Evolutionary conservation across 1,140 invertebrate genomes (phyloP).

Genomic region (Augochlora pura): DNA sequence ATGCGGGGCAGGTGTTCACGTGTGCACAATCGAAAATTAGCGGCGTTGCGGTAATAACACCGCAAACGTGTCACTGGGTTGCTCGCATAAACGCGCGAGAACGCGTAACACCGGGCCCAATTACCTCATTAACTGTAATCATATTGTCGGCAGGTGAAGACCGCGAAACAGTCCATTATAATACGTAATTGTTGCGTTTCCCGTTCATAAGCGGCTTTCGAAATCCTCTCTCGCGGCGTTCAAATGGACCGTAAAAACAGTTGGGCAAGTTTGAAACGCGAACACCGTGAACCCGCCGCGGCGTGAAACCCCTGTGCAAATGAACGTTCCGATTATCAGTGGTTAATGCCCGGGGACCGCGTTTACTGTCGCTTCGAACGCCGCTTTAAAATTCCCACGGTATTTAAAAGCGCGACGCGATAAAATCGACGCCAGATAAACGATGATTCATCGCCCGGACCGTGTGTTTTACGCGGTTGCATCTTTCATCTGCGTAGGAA

Average conservation of each 20-base stretch:
- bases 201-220: constrained; percentile 23
- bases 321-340: too few relatives aligned
- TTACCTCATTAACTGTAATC: constrained; percentile 34
- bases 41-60: constrained; percentile 44
- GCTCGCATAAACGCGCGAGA: constrained; percentile 41
- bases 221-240: neutral
- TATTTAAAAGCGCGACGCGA: too few relatives aligned
- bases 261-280: neutral
- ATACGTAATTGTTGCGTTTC: constrained; percentile 30
- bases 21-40: constrained; percentile 51
- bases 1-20: constrained; percentile 27
- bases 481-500: too few relatives aligned
- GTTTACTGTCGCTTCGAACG: too few relatives aligned
- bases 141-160: constrained; percentile 7
- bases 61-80: constrained; percentile 58
- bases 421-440: too few relatives aligned
- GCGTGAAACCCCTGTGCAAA: too few relatives aligned
- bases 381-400: too few relatives aligned
- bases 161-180: constrained; percentile 32
- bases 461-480: too few relatives aligned
- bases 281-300: neutral
- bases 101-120: constrained; percentile 35
- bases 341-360: too few relatives aligned
- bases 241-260: neutral
- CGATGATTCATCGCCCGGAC: neutral